Evolutionary conservation across 1,140 invertebrate genomes (phyloP).

Genomic region (Telenomus remus): DNA sequence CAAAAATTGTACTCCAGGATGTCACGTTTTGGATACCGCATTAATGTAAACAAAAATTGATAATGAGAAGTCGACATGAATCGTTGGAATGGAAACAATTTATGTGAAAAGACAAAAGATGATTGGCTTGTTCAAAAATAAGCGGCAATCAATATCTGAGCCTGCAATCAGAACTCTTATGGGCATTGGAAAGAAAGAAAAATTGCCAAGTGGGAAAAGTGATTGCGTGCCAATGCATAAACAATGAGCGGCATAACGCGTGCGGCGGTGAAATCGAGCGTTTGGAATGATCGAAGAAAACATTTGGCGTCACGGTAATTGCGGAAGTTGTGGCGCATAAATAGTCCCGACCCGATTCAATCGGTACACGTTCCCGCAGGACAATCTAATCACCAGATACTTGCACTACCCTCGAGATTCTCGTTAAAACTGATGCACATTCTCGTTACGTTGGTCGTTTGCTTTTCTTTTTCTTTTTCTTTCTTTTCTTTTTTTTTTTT

Average conservation of each 20-base stretch:
- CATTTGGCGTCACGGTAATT: conserved; percentile 49
- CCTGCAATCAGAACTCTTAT: not conserved
- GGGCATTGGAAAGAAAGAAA: not conserved
- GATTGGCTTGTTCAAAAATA: too few species aligned
- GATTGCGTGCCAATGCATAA: conserved; percentile 19
- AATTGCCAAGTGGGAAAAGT: conserved; percentile 22
- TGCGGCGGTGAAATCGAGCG: conserved; percentile 53
- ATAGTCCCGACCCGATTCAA: conserved; percentile 13
- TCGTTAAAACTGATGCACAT: not conserved
- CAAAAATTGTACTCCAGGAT: too few species aligned
- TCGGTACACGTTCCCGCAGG: conserved; percentile 31
- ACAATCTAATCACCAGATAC: conserved; percentile 5
- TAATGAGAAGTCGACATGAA: too few species aligned
- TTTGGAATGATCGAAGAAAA: conserved; percentile 49
- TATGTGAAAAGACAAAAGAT: conserved; percentile 12
- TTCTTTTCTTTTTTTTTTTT: too few species aligned
- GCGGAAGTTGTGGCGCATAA: conserved; percentile 44
- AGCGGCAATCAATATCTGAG: not conserved
- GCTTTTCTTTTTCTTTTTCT: not conserved
- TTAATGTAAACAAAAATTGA: too few species aligned
- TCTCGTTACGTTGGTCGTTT: not conserved
- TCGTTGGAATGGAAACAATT: not conserved
- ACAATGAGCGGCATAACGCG: conserved; percentile 31
- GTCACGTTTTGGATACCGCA: too few species aligned
- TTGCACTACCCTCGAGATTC: not conserved